These are phyloP conservation scores for Rattus norvegicus DNA, from an alignment of 2,113 vertebrate species.

Conservation along the genomic window DNA sequence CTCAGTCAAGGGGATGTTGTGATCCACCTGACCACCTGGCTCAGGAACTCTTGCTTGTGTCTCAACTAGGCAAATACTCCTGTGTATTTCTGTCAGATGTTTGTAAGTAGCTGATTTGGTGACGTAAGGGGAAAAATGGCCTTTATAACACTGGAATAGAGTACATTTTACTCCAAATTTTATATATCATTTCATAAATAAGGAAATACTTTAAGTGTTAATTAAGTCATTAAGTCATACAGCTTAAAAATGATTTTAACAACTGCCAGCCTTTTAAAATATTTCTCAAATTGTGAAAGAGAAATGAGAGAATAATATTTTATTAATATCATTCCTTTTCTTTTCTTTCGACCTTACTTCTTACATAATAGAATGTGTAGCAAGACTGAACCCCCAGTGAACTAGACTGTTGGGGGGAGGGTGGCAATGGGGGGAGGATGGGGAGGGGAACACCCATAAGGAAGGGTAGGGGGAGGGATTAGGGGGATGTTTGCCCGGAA, in stretches of 20 bases:
- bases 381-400: not conserved
- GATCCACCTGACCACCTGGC: not conserved
- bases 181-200: not conserved
- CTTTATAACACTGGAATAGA: not conserved
- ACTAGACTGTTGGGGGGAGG: no score
- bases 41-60: not conserved
- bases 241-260: not conserved
- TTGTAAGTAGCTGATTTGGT: not conserved
- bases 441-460: no score
- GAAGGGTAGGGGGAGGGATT: no score
- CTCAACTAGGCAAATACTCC: no score
- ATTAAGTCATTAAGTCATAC: not conserved
- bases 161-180: not conserved
- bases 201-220: not conserved
- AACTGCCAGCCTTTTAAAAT: not conserved
- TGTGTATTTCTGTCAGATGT: not conserved
- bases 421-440: no score
- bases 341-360: not conserved
- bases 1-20: no score
- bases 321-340: not conserved
- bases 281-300: not conserved
- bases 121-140: not conserved
- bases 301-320: not conserved
- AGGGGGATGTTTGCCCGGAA: no score
- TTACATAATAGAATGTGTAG: not conserved